A percentile compares a stretch with the other conserved stretches of the same genome.
phyloP scores from a whole-genome alignment of 2,797 vertebrate genomes.

The Pangasius mekongensis region DNA sequence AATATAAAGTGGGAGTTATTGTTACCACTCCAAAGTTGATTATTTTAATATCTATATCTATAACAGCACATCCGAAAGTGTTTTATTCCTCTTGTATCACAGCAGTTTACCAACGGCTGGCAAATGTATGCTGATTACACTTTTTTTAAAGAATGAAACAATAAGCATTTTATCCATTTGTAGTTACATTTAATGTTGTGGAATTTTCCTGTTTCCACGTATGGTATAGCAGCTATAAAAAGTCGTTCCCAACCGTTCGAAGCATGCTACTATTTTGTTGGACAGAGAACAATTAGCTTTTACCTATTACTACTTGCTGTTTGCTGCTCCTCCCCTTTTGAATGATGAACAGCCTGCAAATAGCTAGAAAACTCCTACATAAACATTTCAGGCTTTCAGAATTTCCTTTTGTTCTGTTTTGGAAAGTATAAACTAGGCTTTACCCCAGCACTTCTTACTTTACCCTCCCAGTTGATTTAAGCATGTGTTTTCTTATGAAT shows the following conservation, averaged over 20 bases:
- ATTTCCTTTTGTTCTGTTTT: constrained; percentile 1
- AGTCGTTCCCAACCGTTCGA: not conserved
- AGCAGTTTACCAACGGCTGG: not conserved
- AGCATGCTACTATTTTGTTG: not conserved
- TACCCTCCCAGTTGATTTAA: constrained; percentile 8
- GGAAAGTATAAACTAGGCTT: not conserved
- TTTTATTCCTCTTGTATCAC: not conserved
- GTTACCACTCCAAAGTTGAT: not conserved
- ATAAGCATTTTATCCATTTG: not conserved
- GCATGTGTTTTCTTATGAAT: constrained; percentile 23
- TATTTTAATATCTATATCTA: not conserved
- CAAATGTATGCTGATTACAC: not conserved
- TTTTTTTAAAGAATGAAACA: not conserved
- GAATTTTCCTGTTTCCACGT: not conserved
- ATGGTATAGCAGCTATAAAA: not conserved
- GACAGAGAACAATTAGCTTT: not conserved
- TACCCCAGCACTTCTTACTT: not conserved
- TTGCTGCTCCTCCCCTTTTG: constrained; percentile 1
- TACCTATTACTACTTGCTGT: not conserved
- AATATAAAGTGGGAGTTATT: not conserved
- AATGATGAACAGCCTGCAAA: not conserved
- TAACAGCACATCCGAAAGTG: not conserved
- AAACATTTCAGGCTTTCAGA: not conserved
- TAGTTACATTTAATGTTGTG: not conserved
- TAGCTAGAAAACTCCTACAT: not conserved